Evolutionary conservation across 1,140 invertebrate genomes (phyloP).

Genomic region (Drosophila obscura): DNA sequence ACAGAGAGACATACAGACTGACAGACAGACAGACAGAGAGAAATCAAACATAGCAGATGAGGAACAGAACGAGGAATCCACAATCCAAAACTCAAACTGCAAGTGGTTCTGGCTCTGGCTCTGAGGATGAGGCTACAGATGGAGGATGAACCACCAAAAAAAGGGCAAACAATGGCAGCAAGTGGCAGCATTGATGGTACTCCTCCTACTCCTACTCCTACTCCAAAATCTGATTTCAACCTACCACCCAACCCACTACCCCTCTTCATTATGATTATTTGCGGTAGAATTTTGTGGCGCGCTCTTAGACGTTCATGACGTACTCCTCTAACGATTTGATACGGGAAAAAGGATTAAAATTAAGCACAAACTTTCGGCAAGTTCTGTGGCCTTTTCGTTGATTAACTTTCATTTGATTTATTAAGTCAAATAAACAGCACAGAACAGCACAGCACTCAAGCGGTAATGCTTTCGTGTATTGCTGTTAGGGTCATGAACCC

Average conservation of each 20-base stretch:
- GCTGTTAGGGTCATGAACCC: slow-evolving; percentile 67
- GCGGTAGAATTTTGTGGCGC: slow-evolving; percentile 78
- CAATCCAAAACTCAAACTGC: slow-evolving; percentile 60
- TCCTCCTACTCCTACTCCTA: background rate
- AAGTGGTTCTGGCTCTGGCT: slow-evolving; percentile 66
- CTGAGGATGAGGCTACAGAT: slow-evolving; percentile 3
- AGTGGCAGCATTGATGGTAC: slow-evolving; percentile 32
- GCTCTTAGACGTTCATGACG: slow-evolving; percentile 27
- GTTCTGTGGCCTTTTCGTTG: slow-evolving; percentile 62
- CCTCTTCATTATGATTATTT: slow-evolving; percentile 82
- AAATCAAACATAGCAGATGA: slow-evolving; percentile 37
- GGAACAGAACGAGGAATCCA: too few relatives aligned
- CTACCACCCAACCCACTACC: background rate
- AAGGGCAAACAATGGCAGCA: slow-evolving; percentile 3
- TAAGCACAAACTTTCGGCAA: slow-evolving; percentile 71
- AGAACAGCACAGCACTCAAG: slow-evolving; percentile 24
- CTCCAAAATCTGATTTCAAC: background rate
- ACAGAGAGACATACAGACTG: slow-evolving; percentile 35
- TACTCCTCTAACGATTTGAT: slow-evolving; percentile 69
- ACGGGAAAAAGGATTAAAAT: slow-evolving; percentile 81
- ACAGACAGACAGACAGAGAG: slow-evolving; percentile 34
- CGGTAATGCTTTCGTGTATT: slow-evolving; percentile 39
- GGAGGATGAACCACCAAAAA: slow-evolving; percentile 7
- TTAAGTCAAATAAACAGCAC: slow-evolving; percentile 65
- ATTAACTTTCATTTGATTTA: slow-evolving; percentile 81